Percentiles rank a stretch among this genome's conserved stretches.
Evolutionary conservation across 2,113 vertebrate species (phyloP).

Genomic region (Cepphus grylle): DNA sequence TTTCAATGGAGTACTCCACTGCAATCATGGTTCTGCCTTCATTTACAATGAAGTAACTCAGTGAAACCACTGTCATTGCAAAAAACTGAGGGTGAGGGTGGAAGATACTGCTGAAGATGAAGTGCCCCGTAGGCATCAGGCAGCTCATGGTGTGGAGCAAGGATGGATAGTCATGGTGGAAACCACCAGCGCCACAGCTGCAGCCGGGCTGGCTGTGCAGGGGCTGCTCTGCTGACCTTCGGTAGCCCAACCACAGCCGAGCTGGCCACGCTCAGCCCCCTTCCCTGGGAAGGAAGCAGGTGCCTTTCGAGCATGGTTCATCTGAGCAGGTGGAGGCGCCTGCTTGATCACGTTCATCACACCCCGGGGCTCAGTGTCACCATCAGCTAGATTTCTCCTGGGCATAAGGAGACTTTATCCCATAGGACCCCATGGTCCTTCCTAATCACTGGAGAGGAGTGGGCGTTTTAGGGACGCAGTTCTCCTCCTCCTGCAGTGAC

Average conservation of each 20-base stretch:
- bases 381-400: neutral
- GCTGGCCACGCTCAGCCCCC: neutral
- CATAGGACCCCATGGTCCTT: neutral
- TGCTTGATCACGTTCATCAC: no score
- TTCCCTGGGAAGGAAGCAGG: fast-evolving
- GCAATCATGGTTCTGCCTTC: neutral
- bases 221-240: neutral
- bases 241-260: fast-evolving
- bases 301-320: neutral
- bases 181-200: neutral
- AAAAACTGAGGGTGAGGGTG: neutral
- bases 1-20: fast-evolving
- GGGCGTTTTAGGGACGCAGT: neutral
- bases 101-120: neutral
- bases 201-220: neutral
- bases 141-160: neutral
- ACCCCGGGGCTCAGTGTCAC: neutral
- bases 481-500: neutral
- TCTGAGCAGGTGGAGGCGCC: neutral
- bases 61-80: neutral
- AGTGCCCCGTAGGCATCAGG: neutral
- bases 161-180: neutral
- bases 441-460: neutral
- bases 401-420: neutral
- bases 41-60: fast-evolving